Evolutionary conservation across 1,140 invertebrate genomes (phyloP).

Genomic region (Polypedilum vanderplanki): DNA sequence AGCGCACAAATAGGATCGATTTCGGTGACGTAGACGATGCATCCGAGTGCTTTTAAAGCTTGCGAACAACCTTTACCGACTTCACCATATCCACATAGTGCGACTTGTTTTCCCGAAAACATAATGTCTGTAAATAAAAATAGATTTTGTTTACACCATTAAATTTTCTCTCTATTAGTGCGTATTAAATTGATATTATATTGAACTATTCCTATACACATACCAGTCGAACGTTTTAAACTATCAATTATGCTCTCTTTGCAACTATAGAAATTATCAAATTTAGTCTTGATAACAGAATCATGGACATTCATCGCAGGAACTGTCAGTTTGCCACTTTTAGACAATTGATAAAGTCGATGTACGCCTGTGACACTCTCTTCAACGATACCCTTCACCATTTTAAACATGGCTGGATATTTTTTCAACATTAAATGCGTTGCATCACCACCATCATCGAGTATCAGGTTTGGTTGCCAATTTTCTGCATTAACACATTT

Average conservation of each 20-base stretch:
- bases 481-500: constrained; percentile 83
- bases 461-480: constrained; percentile 98
- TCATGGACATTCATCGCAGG: constrained; percentile 99
- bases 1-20: constrained; percentile 97
- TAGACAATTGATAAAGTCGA: constrained; percentile 90
- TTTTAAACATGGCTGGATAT: constrained; percentile 89
- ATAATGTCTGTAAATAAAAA: constrained; percentile 95
- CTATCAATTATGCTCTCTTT: constrained; percentile 35
- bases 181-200: constrained; percentile 30
- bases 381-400: constrained; percentile 96
- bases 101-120: constrained; percentile 96
- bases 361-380: constrained; percentile 97
- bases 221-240: constrained; percentile 40
- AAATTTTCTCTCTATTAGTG: no score
- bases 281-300: constrained; percentile 98
- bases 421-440: constrained; percentile 96
- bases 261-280: constrained; percentile 84
- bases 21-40: constrained; percentile 92
- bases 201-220: neutral
- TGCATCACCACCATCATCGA: constrained; percentile 96
- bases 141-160: constrained; percentile 41
- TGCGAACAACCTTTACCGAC: constrained; percentile 97
- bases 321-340: constrained; percentile 88
- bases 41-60: constrained; percentile 88
- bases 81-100: constrained; percentile 96